Evolutionary conservation across 2,888 invertebrate genomes (phyloP), one percentile per base, ranked within the genome.

Genomic region (Pediacus dermestoides): DNA sequence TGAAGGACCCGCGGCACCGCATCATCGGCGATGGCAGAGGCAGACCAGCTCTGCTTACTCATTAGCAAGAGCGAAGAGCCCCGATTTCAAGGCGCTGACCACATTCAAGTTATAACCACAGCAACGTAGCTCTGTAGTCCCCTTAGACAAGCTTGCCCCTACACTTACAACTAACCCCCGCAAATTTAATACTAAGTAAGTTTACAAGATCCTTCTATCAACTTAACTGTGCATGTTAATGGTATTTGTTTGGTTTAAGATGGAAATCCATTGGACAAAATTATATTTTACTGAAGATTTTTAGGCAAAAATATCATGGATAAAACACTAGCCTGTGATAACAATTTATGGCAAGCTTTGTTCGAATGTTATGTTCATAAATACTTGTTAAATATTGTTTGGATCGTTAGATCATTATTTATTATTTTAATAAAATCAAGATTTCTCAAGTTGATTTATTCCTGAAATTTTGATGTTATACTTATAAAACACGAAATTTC

Each of bases 21-120:
- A 39, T 34, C 39, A 34, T 23, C 30, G 37, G 28, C 37, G 37
- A 37, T 37, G 31, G 34, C 39, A 39, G 39, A 31, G 31, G 34
- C 39, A 39, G 39, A 30, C 40, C 25, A 30, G 16, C 40, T 31
- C 36, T 36, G 31, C 35, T 36, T 30, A 30, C 40, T 40, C 40
- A 40, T 40, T 40, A 40, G 40, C 40, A 28, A 28, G 14, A 10
- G 28, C 28, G 28, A 28, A 28, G 28, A 28, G 28, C 28, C 28
- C 28, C 23, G 28, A 28, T 28, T 28, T 28, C 28, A 28, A 28
- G 28, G 28, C 28, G 28, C 28, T 28, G 28, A 28, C 28, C 28
- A 28, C 28, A 28, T 28, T 28, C 28, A 28, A 28, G 28, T 28
- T 28, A 28, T 28, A 28, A 28, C 28, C 28, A 28, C 28, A 28